phyloP scores from a whole-genome alignment of 2,113 vertebrate species.

The Hydrochoerus hydrochaeris region DNA sequence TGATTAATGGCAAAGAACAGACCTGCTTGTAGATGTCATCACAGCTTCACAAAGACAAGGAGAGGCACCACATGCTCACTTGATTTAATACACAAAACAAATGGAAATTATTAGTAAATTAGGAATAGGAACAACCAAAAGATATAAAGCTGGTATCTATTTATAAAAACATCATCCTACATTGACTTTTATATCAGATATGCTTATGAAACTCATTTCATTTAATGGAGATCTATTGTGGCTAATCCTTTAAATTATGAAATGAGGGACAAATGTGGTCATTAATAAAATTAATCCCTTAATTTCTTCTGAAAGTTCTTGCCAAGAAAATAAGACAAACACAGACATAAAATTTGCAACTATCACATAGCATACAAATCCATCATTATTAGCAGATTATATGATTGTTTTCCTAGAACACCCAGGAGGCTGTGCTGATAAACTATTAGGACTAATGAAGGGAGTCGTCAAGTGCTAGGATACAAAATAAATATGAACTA shows the following conservation, averaged over 20 bases:
- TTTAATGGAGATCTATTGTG: neutral
- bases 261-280: neutral
- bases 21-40: neutral
- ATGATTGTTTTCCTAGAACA: neutral
- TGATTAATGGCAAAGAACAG: neutral
- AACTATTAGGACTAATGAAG: constrained; percentile 25
- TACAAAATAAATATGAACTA: constrained; percentile 9
- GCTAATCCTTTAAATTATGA: neutral
- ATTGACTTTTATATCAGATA: neutral
- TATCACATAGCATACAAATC: neutral
- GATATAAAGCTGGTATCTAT: neutral
- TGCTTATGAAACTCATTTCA: neutral
- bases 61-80: neutral
- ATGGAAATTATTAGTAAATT: neutral
- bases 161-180: neutral
- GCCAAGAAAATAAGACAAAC: constrained; percentile 1
- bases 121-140: neutral
- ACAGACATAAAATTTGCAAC: neutral
- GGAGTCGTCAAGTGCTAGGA: neutral
- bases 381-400: neutral
- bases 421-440: neutral
- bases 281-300: neutral
- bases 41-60: neutral
- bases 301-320: constrained; percentile 21
- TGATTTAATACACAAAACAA: neutral